phyloP scores from a whole-genome alignment of 2,113 vertebrate genomes.

The Heterotilapia buettikoferi region DNA sequence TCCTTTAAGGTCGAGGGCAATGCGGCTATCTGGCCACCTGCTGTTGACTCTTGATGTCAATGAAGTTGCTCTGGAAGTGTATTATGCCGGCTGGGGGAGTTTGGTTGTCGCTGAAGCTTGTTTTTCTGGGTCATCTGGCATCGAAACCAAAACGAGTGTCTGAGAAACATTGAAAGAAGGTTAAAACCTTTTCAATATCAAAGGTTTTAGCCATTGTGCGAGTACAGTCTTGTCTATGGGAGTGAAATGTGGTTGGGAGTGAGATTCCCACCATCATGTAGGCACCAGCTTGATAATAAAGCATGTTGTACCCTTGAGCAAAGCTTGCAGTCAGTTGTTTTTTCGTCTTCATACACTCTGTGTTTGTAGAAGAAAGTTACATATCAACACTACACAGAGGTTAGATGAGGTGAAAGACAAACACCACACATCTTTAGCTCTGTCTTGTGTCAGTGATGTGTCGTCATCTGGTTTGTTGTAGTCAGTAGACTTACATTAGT shows the following conservation, averaged over 20 bases:
- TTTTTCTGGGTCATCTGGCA: neutral
- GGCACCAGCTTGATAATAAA: neutral
- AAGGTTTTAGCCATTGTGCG: neutral
- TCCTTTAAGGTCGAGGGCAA: neutral
- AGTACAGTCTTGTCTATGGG: rapidly evolving
- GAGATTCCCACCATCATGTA: neutral
- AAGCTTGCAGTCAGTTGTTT: neutral
- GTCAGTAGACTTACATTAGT: neutral
- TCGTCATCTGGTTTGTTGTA: neutral
- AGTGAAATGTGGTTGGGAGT: neutral
- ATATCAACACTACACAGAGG: neutral
- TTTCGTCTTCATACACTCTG: neutral
- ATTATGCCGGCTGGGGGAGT: rapidly evolving
- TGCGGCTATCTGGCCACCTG: rapidly evolving
- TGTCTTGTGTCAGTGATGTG: neutral
- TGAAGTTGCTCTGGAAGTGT: neutral
- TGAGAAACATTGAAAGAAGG: neutral
- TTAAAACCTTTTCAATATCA: neutral
- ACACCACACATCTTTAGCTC: neutral
- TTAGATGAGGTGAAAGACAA: neutral
- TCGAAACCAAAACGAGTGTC: neutral
- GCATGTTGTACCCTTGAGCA: neutral
- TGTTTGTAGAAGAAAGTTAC: neutral
- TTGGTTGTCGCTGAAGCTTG: neutral
- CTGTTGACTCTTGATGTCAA: neutral